Evolutionary conservation across 92 coral and sea anemone genomes (phyloP), one percentile per base, ranked within the genome.

Genomic region (Epizoanthus stellaris): DNA sequence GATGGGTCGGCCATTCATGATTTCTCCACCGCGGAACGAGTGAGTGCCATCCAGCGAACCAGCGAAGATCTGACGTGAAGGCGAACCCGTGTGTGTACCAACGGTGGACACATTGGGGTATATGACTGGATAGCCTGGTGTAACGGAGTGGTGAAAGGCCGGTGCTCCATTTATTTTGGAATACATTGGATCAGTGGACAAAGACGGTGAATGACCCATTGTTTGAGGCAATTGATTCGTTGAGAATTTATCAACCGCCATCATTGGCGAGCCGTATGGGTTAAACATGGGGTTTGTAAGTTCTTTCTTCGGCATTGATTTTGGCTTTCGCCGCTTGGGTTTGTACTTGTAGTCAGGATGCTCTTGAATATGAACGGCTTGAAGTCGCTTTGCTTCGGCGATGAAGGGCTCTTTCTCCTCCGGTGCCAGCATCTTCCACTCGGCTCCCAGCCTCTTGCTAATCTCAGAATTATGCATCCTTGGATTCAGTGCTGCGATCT

Each of bases 391-490:
- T 69, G 99, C 99, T 86, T 97, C 99, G 65, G 99, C 98, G 38
- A 97, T 92, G 87, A 97, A 97, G 59, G 99, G 99, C 75, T 97
- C 99, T 49, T 97, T 97, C 88, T 97, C 99, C 23, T 97, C 99
- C 10, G 95, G 91, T 19, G 99, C 87, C 13, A 97, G 93, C 88
- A 89, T 93, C 89, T 97, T 97, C 99, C 99, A 97, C 92, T 97
- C 97, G 36, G 93, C 98, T 68, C 99, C 99, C 10, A 97, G 87
- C 81, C 95, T 92, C 90, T 97, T 97, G 87, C 99, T 97, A 70
- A 97, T 97, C 84, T 97, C 99, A 61, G 99, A 97, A 92, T 97
- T 97, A 80, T 97, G 99, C 99, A 97, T 97, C 85, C 98, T 92
- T n/a, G 99, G 99, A 67, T 97, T 90, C 36, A 90, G 90, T 42